phyloP scores from a whole-genome alignment of 2,113 vertebrate species.

The Oncorhynchus tshawytscha region DNA sequence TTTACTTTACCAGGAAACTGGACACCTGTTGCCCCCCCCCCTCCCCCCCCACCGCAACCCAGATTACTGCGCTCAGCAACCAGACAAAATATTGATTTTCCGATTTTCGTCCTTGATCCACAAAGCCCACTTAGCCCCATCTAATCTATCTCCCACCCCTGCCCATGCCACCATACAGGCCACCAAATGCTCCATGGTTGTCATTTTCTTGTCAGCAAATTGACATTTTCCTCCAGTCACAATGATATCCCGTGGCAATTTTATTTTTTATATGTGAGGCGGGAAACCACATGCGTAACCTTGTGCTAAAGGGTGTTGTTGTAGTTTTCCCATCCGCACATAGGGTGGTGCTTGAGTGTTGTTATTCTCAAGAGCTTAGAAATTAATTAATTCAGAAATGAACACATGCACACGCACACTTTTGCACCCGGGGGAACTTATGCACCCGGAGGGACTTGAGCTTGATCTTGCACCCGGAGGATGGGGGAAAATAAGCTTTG shows the following conservation, averaged over 20 bases:
- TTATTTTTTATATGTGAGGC: too few relatives aligned
- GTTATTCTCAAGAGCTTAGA: too few relatives aligned
- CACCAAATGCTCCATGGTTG: conserved; percentile 36
- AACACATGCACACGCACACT: too few relatives aligned
- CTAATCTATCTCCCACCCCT: conserved; percentile 14
- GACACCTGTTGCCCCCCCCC: conserved; percentile 56
- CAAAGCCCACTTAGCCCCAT: conserved; percentile 43
- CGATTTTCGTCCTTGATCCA: conserved; percentile 42
- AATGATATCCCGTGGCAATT: conserved; percentile 3
- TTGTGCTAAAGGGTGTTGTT: too few relatives aligned
- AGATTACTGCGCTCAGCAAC: conserved; percentile 40
- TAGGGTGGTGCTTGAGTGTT: too few relatives aligned
- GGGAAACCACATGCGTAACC: too few relatives aligned
- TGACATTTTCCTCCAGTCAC: conserved; percentile 49
- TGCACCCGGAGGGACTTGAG: too few relatives aligned
- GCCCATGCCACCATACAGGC: conserved; percentile 27
- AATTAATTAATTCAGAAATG: too few relatives aligned
- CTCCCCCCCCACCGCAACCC: not conserved
- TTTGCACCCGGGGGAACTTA: too few relatives aligned
- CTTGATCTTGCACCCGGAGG: too few relatives aligned
- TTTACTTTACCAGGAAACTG: conserved; percentile 36
- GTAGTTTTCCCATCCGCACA: too few relatives aligned
- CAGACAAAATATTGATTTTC: conserved; percentile 58
- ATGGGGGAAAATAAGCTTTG: too few relatives aligned
- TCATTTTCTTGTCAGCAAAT: conserved; percentile 45